Conservation (phyloP, 2,797 vertebrate genomes). For the Eulemur coronatus region DNA sequence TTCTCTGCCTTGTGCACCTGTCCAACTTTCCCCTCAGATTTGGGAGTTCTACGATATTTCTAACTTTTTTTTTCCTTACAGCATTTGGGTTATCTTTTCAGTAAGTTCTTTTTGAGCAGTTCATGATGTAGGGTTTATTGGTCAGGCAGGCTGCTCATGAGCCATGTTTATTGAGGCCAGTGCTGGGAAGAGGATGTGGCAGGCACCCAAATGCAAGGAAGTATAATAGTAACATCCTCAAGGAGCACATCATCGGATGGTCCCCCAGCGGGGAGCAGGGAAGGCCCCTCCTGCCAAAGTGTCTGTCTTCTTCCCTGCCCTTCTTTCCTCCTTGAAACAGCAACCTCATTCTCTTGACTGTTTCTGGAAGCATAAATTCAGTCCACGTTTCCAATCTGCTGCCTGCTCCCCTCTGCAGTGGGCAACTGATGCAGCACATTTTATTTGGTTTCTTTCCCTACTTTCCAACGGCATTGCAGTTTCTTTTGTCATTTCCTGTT, state of each 20-base stretch:
- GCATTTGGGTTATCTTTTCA: not conserved
- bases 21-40: not conserved
- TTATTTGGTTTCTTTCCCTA: not conserved
- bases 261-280: not conserved
- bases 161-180: not conserved
- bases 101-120: not conserved
- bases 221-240: too few species aligned
- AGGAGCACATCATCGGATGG: not conserved
- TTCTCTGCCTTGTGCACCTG: not conserved
- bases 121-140: not conserved
- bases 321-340: not conserved
- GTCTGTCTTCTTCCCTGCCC: not conserved
- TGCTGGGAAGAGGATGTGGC: not conserved
- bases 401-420: not conserved
- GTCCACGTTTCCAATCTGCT: not conserved
- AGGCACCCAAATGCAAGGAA: too few species aligned
- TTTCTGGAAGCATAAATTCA: not conserved
- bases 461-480: not conserved
- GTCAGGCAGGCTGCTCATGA: not conserved
- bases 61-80: not conserved
- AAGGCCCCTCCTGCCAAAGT: not conserved
- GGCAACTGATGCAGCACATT: not conserved
- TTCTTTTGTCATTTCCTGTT: not conserved
- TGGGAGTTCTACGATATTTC: not conserved
- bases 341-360: not conserved